Percentiles rank a stretch among this genome's conserved stretches.
Evolutionary conservation across 2,797 vertebrate genomes (phyloP).

Genomic region (Centropyge bicolor): DNA sequence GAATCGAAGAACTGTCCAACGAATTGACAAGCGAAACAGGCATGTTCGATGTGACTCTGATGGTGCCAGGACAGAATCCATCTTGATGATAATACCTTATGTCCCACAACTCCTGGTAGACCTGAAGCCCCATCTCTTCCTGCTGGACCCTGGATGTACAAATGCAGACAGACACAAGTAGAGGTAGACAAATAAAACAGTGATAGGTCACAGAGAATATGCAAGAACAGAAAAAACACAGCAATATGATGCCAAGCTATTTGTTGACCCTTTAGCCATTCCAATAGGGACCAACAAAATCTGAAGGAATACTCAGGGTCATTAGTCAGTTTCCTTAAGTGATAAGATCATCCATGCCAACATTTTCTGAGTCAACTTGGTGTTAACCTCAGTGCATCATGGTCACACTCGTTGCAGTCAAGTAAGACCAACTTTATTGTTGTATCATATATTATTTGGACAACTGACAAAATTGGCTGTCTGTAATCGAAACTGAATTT

Average conservation of each 20-base stretch:
- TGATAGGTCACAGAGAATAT: not conserved
- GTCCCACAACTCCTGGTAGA: conserved; percentile 63
- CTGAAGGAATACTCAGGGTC: conserved; percentile 40
- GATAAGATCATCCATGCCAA: conserved; percentile 44
- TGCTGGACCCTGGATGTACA: conserved; percentile 83
- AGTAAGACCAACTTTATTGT: not conserved
- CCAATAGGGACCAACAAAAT: conserved; percentile 36
- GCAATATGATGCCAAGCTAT: not conserved
- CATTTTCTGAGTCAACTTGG: not conserved
- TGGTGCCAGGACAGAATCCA: not conserved
- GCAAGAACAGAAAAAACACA: not conserved
- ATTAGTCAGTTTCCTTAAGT: conserved; percentile 18
- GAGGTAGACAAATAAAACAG: not conserved
- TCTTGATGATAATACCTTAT: conserved; percentile 62
- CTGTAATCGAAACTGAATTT: not conserved
- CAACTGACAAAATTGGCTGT: not conserved
- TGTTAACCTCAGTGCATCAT: not conserved
- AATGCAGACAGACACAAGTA: conserved; percentile 25
- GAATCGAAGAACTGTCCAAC: not conserved
- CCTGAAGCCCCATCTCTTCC: conserved; percentile 84
- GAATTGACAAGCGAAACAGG: not conserved
- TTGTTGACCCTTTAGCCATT: conserved; percentile 43
- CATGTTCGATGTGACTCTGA: not conserved
- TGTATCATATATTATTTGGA: not conserved
- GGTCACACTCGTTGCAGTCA: not conserved